phyloP scores from a whole-genome alignment of 2,888 invertebrate species.

The Furcula furcula region DNA sequence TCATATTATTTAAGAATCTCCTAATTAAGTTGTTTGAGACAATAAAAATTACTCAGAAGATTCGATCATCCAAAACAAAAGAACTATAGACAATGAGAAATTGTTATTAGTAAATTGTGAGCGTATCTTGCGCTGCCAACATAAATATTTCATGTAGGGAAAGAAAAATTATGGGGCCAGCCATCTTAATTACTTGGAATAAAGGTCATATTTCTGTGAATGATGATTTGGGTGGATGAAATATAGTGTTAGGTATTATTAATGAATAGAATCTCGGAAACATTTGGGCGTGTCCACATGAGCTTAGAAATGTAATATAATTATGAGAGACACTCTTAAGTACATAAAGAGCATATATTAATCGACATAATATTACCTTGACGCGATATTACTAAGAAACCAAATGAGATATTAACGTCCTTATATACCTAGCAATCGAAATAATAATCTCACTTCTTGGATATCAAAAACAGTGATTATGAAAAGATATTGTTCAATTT shows the following conservation, averaged over 20 bases:
- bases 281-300: slow-evolving; percentile 37
- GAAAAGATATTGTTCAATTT: too few relatives aligned
- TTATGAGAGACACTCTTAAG: too few relatives aligned
- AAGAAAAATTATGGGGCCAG: neutral
- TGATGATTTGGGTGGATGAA: slow-evolving; percentile 8
- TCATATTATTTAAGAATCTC: neutral
- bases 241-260: slow-evolving; percentile 42
- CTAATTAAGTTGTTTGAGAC: slow-evolving; percentile 2
- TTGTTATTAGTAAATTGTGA: slow-evolving; percentile 54
- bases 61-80: slow-evolving; percentile 27
- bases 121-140: slow-evolving; percentile 11
- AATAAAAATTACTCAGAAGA: slow-evolving; percentile 1
- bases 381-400: too few relatives aligned
- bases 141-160: slow-evolving; percentile 1
- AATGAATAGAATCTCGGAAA: slow-evolving; percentile 60
- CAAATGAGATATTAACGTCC: too few relatives aligned
- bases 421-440: too few relatives aligned
- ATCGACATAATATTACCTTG: too few relatives aligned
- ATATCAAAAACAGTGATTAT: too few relatives aligned
- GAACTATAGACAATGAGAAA: slow-evolving; percentile 44
- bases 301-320: slow-evolving; percentile 12
- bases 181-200: slow-evolving; percentile 11
- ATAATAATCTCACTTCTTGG: too few relatives aligned
- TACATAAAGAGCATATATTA: too few relatives aligned
- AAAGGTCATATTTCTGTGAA: slow-evolving; percentile 12